Evolutionary conservation across 2,888 invertebrate genomes (phyloP), one percentile per base, ranked within the genome.

Genomic region (Protodeltote pygarga): DNA sequence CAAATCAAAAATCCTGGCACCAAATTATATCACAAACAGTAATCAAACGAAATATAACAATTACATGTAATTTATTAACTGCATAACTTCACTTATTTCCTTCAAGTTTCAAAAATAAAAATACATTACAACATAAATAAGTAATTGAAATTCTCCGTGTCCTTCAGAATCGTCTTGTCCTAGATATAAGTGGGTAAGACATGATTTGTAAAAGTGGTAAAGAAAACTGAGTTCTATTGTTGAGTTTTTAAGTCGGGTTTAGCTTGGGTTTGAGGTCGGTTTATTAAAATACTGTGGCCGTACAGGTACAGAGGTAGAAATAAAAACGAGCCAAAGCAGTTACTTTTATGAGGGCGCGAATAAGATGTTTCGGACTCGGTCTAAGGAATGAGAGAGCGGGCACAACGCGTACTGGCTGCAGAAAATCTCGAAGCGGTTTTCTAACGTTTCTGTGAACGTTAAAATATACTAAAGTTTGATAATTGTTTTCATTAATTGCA

Each of bases 341-440:
- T 91, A 91, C 92, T 90, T 92, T 91, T 92, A 92, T 91, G 92
- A 91, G 92, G 89, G 91, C 92, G 92, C 88, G 92, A 92, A 92
- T 91, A 92, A 92, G 91, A 91, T 91, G 91, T 91, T 91, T 91
- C 86, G 89, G 89, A 90, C 87, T 87, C 83, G 81, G 85, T 85
- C 87, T 87, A 81, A 89, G 83, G 89, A 89, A 92, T 90, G 90
- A 85, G 83, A 73, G 71, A 42, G 44, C 53, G 70, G 61, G 75
- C 9, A 19, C 51, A 31, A 24, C 81, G 82, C 31, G 53, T 67
- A 89, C 61, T 69, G 53, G 19, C 29, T 28, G 5, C 3, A n/a
- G 1, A n/a, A 49, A 57, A 50, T 5, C 42, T 35, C 24, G 2
- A 3, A 19, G 28, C 52, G 14, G 20, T 41, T 44, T 23, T 16